Evolutionary conservation across 2,888 invertebrate species (phyloP).

Genomic region (Megalurothrips usitatus): DNA sequence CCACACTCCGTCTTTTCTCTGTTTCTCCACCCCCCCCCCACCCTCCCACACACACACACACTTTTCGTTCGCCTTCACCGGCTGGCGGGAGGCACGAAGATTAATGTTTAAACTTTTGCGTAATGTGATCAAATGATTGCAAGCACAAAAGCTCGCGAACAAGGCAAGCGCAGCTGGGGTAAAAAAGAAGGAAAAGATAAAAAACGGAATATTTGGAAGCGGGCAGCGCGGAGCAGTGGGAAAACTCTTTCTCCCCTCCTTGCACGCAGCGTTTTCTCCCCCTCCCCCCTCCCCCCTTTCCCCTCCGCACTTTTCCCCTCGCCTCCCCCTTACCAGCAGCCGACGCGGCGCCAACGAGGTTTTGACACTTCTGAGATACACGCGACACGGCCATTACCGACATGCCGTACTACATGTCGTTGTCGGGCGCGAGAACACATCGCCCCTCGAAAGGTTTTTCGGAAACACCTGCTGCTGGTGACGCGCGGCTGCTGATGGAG

Average conservation of each 20-base stretch:
- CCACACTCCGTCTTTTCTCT: background rate
- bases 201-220: conserved; percentile 1
- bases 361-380: too few species aligned
- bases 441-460: too few species aligned
- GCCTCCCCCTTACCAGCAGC: background rate
- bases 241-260: background rate
- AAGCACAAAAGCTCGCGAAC: conserved; percentile 22
- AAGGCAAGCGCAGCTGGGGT: conserved; percentile 9
- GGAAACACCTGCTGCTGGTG: too few species aligned
- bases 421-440: too few species aligned
- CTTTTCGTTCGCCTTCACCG: background rate
- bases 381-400: too few species aligned
- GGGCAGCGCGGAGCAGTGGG: background rate
- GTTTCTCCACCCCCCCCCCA: background rate
- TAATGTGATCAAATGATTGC: conserved; percentile 25
- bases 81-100: background rate
- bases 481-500: too few species aligned
- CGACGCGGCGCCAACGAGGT: background rate
- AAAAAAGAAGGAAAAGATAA: background rate
- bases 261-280: background rate
- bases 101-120: conserved; percentile 27
- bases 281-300: background rate
- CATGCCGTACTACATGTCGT: too few species aligned
- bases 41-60: background rate
- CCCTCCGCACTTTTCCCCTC: conserved; percentile 27